Conservation (phyloP, 2,888 invertebrate species). For the Parelbella ahira region DNA sequence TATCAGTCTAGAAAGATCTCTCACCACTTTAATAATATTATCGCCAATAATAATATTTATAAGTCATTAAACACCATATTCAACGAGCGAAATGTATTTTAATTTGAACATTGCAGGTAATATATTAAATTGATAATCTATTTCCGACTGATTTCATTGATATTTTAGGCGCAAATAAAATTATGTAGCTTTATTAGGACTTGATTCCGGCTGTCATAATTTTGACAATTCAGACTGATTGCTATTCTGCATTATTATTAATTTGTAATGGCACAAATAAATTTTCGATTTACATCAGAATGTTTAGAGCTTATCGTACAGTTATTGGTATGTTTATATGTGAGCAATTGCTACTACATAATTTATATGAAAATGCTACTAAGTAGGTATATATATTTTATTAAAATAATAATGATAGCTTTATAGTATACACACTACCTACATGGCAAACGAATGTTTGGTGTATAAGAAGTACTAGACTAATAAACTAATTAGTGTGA, state of each 20-base stretch:
- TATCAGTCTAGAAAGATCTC: not conserved
- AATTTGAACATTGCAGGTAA: conserved; percentile 7
- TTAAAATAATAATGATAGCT: conserved; percentile 26
- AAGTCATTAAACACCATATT: conserved; percentile 5
- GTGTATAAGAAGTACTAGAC: conserved; percentile 40
- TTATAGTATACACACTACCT: conserved; percentile 62
- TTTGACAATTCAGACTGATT: too few species aligned
- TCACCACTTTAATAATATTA: not conserved
- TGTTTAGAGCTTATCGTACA: too few species aligned
- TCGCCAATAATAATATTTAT: too few species aligned
- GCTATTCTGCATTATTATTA: conserved; percentile 35
- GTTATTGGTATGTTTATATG: too few species aligned
- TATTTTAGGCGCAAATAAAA: too few species aligned
- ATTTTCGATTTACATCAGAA: conserved; percentile 47
- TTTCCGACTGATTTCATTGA: too few species aligned
- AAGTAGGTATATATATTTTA: conserved; percentile 25
- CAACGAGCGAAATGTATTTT: conserved; percentile 4
- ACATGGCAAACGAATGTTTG: conserved; percentile 72
- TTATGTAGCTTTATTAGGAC: too few species aligned
- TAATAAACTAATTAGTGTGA: conserved; percentile 13
- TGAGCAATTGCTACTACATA: conserved; percentile 36
- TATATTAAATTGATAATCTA: too few species aligned
- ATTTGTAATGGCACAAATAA: conserved; percentile 56
- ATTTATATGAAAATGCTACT: conserved; percentile 35
- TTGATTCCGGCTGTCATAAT: too few species aligned